phyloP scores from a whole-genome alignment of 2,113 vertebrate genomes.

The Nycticebus coucang region DNA sequence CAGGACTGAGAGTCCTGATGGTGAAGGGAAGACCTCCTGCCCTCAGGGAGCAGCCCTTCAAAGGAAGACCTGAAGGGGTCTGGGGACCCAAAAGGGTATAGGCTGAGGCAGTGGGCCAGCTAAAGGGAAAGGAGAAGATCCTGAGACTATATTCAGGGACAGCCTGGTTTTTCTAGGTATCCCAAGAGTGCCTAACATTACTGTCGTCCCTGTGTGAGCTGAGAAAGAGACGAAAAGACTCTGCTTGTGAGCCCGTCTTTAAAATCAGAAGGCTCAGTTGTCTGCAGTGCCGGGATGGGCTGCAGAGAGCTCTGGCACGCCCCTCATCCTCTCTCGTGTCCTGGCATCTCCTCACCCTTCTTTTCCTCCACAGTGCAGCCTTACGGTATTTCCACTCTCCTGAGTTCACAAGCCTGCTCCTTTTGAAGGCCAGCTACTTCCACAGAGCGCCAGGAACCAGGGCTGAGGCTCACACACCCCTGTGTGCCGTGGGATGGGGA shows the following conservation, averaged over 20 bases:
- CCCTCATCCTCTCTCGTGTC: accelerated
- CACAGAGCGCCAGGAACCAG: not conserved
- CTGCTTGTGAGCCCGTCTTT: not conserved
- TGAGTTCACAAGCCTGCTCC: not conserved
- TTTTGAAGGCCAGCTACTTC: not conserved
- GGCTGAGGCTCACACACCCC: too few species aligned
- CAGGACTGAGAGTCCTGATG: not conserved
- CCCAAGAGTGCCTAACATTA: too few species aligned
- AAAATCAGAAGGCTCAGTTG: not conserved
- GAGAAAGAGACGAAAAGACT: not conserved
- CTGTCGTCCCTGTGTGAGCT: not conserved
- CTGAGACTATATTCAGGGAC: not conserved
- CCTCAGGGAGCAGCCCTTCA: not conserved
- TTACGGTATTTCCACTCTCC: not conserved
- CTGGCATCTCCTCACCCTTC: too few species aligned
- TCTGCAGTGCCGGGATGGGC: too few species aligned
- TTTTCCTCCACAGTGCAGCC: not conserved
- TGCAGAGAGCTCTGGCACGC: not conserved
- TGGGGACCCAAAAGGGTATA: not conserved
- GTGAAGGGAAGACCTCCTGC: not conserved
- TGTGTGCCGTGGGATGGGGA: not conserved
- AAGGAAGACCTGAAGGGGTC: not conserved
- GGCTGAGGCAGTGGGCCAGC: not conserved
- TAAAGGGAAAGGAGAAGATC: not conserved
- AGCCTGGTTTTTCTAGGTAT: not conserved